Evolutionary conservation across 2,113 vertebrate species (phyloP).

Genomic region (Callopanchax toddi): DNA sequence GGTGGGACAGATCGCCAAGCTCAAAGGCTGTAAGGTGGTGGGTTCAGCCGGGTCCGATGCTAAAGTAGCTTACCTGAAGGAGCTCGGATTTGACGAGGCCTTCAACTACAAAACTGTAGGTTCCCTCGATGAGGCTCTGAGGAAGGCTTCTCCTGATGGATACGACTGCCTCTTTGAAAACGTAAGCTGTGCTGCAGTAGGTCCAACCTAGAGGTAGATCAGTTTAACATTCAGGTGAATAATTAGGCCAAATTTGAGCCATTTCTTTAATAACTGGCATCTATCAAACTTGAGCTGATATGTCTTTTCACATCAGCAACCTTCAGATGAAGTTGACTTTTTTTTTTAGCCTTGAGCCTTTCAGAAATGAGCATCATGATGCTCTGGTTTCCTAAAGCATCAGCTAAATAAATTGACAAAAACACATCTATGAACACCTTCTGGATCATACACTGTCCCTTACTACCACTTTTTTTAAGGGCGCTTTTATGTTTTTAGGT

Average conservation of each 20-base stretch:
- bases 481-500: constrained; percentile 75
- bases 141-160: constrained; percentile 83
- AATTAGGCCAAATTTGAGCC: no score
- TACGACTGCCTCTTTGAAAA: constrained; percentile 93
- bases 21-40: constrained; percentile 89
- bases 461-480: accelerated
- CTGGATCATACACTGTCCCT: not conserved
- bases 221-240: no score
- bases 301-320: no score
- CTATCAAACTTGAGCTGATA: not conserved
- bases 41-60: constrained; percentile 84
- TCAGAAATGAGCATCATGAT: no score
- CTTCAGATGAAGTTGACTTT: no score
- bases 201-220: not conserved
- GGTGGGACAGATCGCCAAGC: constrained; percentile 89
- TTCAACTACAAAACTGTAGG: constrained; percentile 90
- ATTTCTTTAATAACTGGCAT: not conserved
- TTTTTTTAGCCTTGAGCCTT: no score
- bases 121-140: constrained; percentile 85
- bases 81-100: constrained; percentile 86
- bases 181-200: constrained; percentile 56
- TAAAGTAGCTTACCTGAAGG: constrained; percentile 85
- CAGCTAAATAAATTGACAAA: no score
- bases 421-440: not conserved
- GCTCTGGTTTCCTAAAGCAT: no score